Conservation (phyloP, 2,888 invertebrate species). For the Helleia helle region DNA sequence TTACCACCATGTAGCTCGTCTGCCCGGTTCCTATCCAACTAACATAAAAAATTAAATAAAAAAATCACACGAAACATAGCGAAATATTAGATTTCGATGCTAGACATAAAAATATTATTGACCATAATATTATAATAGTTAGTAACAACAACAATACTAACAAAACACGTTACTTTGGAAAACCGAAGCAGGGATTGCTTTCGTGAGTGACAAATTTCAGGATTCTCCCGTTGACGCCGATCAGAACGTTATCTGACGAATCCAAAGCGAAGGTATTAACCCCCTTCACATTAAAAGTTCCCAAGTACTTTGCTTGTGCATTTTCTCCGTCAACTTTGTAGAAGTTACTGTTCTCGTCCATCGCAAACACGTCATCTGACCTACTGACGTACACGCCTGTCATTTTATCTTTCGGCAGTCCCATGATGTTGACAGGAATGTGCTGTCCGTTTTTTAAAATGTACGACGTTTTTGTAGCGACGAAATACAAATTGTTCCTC, state of each 20-base stretch:
- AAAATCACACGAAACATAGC: too few species aligned
- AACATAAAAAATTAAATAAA: too few species aligned
- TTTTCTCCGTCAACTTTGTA: slow-evolving; percentile 45
- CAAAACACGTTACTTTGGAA: slow-evolving; percentile 30
- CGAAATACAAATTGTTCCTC: slow-evolving; percentile 54
- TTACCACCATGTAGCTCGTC: too few species aligned
- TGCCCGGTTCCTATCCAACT: too few species aligned
- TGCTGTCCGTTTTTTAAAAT: slow-evolving; percentile 39
- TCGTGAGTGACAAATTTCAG: slow-evolving; percentile 48
- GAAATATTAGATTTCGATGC: too few species aligned
- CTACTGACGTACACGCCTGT: slow-evolving; percentile 53
- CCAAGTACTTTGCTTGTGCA: slow-evolving; percentile 41
- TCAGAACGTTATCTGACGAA: slow-evolving; percentile 49
- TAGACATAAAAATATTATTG: too few species aligned
- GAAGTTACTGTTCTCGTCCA: slow-evolving; percentile 58
- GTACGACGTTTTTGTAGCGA: slow-evolving; percentile 54
- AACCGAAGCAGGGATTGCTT: slow-evolving; percentile 40
- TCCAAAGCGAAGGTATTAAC: slow-evolving; percentile 62
- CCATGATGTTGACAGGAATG: slow-evolving; percentile 54
- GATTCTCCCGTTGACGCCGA: slow-evolving; percentile 49
- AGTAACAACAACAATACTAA: slow-evolving; percentile 12
- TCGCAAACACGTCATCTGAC: slow-evolving; percentile 51
- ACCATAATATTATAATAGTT: slow-evolving; percentile 11
- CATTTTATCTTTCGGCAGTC: slow-evolving; percentile 49
- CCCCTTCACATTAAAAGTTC: slow-evolving; percentile 42